A percentile compares a stretch with the other conserved stretches of the same genome.
phyloP scores from a whole-genome alignment of 2,113 vertebrate species.

The Rana temporaria region DNA sequence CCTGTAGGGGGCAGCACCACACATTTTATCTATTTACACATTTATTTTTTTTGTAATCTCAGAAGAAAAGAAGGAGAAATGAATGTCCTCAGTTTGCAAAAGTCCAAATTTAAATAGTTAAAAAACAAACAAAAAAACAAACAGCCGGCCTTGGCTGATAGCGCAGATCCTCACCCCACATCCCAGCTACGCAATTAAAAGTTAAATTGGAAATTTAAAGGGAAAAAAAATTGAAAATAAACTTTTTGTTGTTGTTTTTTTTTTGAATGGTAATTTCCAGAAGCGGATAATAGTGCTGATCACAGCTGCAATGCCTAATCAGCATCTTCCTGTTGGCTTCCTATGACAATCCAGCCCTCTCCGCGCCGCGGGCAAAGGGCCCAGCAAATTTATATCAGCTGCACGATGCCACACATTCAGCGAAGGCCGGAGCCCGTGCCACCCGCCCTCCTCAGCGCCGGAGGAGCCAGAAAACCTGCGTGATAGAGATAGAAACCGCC shows the following conservation, averaged over 20 bases:
- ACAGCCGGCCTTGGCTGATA: no score
- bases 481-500: slow-evolving; percentile 43
- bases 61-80: no score
- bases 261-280: slow-evolving; percentile 34
- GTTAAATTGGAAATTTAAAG: no score
- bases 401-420: slow-evolving; percentile 36
- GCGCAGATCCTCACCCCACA: no score
- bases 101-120: no score
- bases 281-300: slow-evolving; percentile 26
- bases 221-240: slow-evolving; percentile 1
- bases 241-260: slow-evolving; percentile 1
- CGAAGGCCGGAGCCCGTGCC: slow-evolving; percentile 11
- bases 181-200: no score
- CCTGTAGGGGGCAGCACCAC: no score
- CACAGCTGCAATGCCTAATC: slow-evolving; percentile 52
- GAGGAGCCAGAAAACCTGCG: slow-evolving; percentile 40
- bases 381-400: slow-evolving; percentile 51
- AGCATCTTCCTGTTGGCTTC: slow-evolving; percentile 52
- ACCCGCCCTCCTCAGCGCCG: slow-evolving; percentile 4
- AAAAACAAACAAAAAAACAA: no score
- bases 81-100: no score
- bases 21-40: no score
- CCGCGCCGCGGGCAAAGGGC: slow-evolving; percentile 41
- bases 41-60: no score
- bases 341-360: slow-evolving; percentile 51